Base-by-base conservation (phyloP, 2,888 invertebrate species). In the Dryomyza anilis region DNA sequence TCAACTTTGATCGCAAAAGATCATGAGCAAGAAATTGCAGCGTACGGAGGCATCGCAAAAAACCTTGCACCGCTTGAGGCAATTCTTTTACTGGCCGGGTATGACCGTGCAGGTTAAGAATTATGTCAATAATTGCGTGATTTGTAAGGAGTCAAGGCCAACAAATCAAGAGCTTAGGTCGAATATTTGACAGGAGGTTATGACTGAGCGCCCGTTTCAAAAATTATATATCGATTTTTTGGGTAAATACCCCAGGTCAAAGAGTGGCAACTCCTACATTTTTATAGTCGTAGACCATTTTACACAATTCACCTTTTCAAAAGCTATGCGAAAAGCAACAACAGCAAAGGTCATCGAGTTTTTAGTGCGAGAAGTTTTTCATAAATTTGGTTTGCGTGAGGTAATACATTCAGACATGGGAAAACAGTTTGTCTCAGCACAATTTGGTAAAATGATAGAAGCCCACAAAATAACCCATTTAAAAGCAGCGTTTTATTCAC, bases 71-170 rank as follows among this genome's bases (percentile, higher is more conserved):
- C 30, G 55, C 4, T 1, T 66, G 1, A 33, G 19, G 21, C 21
- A 30, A 1, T 29, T 45, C 0, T 66, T 33, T 52, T 66, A 48
- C 19, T 66, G 63, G 58, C 66, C 63, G 0, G 52, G 56, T 27
- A 53, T 65, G 43, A 2, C 27, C n/a, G n/a, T n/a, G n/a, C n/a
- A n/a, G n/a, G n/a, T n/a, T n/a, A n/a, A n/a, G n/a, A n/a, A n/a
- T n/a, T 4, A 14, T n/a, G 1, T 60, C 57, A 27, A 43, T 62
- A 12, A 30, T 14, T 66, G 53, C 16, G 33, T 43, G 10, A 21
- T 8, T 0, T 62, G 62, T n/a, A 58, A 65, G 8, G 62, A 65
- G 43, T 33, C 23, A 1, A 65, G 58, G 19, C 52, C 62, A 10
- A 10, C 57, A 6, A 57, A 57, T 4, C 6, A 4, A 25, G 14